Percentiles rank a stretch among this genome's conserved stretches.
These are phyloP conservation scores for Horisme vitalbata DNA, from an alignment of 2,888 invertebrate species.

Conservation along the genomic window DNA sequence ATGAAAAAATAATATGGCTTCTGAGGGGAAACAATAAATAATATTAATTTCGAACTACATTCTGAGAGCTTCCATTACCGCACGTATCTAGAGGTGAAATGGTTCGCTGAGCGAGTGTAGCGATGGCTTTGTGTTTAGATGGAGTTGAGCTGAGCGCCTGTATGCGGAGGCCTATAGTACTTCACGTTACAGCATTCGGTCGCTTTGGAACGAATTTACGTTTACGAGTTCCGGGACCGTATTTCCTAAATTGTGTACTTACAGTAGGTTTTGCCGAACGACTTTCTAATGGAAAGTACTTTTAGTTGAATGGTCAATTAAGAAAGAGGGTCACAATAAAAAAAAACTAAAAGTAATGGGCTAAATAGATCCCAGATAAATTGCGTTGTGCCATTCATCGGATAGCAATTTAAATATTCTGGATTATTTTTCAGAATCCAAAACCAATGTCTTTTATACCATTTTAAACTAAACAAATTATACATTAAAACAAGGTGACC, in stretches of 20 bases:
- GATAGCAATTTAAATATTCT: too few relatives aligned
- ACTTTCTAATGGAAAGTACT: slow-evolving; percentile 45
- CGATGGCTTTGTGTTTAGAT: slow-evolving; percentile 48
- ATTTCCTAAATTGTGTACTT: slow-evolving; percentile 51
- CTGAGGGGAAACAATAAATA: too few relatives aligned
- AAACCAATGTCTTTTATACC: too few relatives aligned
- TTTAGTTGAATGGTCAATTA: slow-evolving; percentile 30
- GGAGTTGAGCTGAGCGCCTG: slow-evolving; percentile 47
- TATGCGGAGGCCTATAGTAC: slow-evolving; percentile 51
- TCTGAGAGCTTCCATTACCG: slow-evolving; percentile 53
- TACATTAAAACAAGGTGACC: too few relatives aligned
- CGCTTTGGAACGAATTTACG: slow-evolving; percentile 59
- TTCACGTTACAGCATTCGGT: slow-evolving; percentile 49
- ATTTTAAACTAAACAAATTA: too few relatives aligned
- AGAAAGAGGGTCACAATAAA: slow-evolving; percentile 26
- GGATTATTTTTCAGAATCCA: too few relatives aligned
- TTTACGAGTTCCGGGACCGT: slow-evolving; percentile 51
- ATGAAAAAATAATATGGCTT: too few relatives aligned
- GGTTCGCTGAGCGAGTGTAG: slow-evolving; percentile 36
- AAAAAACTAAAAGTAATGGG: too few relatives aligned
- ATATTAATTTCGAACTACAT: too few relatives aligned
- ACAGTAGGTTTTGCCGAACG: slow-evolving; percentile 45
- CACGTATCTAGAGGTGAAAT: slow-evolving; percentile 47
- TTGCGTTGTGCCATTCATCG: too few relatives aligned
- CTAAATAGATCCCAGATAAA: too few relatives aligned